Percentiles rank a stretch among this genome's conserved stretches.
Conservation (phyloP, 2,888 invertebrate genomes). For the Ditula angustiorana region DNA sequence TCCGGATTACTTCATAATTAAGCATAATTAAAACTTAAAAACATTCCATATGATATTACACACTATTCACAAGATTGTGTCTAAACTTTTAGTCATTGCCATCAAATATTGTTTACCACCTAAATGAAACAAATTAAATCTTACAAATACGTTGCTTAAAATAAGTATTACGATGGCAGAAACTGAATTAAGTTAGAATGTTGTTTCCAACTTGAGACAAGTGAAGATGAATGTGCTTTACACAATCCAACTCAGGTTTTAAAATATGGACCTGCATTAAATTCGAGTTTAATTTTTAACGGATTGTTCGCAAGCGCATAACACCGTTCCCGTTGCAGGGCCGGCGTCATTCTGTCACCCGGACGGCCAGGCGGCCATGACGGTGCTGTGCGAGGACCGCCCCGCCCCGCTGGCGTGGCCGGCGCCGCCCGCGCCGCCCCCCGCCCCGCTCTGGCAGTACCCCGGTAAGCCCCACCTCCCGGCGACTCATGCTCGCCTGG, state of each 20-base stretch:
- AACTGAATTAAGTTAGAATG: too few species aligned
- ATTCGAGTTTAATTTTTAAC: slow-evolving; percentile 12
- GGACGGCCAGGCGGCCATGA: slow-evolving; percentile 88
- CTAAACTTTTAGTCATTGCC: too few species aligned
- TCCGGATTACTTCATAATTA: not conserved
- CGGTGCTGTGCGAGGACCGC: slow-evolving; percentile 88
- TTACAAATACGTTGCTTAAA: too few species aligned
- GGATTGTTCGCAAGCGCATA: slow-evolving; percentile 44
- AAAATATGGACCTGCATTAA: not conserved
- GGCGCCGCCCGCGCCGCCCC: slow-evolving; percentile 83
- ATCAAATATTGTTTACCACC: too few species aligned
- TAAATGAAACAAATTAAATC: too few species aligned
- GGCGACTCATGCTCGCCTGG: slow-evolving; percentile 73
- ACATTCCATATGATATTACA: too few species aligned
- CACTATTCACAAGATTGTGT: too few species aligned
- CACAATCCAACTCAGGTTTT: too few species aligned
- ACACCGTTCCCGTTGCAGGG: slow-evolving; percentile 59
- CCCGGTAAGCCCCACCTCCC: slow-evolving; percentile 87
- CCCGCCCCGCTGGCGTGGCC: slow-evolving; percentile 85
- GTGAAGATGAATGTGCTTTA: too few species aligned
- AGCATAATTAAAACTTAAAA: too few species aligned
- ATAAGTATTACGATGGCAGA: too few species aligned
- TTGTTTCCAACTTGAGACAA: too few species aligned
- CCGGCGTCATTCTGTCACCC: slow-evolving; percentile 76
- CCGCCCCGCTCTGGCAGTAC: slow-evolving; percentile 93